These are phyloP conservation scores for Pedionomus torquatus DNA, from an alignment of 2,113 vertebrate genomes.

Conservation along the genomic window DNA sequence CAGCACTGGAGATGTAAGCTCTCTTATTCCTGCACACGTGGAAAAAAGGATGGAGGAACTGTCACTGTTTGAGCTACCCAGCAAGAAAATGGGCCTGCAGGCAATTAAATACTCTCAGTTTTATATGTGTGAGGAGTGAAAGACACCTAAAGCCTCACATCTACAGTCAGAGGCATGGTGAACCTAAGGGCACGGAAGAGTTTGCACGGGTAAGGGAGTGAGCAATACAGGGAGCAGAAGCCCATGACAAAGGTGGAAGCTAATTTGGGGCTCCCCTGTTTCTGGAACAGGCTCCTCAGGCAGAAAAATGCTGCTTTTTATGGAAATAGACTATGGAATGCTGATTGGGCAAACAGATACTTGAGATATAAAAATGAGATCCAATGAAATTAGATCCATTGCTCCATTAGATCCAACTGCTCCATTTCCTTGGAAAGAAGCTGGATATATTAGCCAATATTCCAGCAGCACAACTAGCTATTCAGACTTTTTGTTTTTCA, in stretches of 20 bases:
- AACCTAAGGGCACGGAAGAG: not conserved
- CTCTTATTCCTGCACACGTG: not conserved
- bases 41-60: not conserved
- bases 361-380: not conserved
- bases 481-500: not conserved
- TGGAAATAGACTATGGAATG: not conserved
- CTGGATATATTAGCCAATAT: accelerated
- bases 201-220: not conserved
- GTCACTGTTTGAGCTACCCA: not conserved
- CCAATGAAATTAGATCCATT: not conserved
- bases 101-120: not conserved
- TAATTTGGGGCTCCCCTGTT: not conserved
- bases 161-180: accelerated
- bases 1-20: not conserved
- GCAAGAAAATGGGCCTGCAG: not conserved
- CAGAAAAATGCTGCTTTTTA: not conserved
- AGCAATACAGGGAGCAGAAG: accelerated
- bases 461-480: not conserved
- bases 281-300: not conserved
- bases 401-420: not conserved
- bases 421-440: not conserved
- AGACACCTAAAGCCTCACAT: not conserved
- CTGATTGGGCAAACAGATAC: not conserved
- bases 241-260: not conserved
- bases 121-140: not conserved